These are phyloP conservation scores for Xyrichtys novacula DNA, from an alignment of 2,797 vertebrate species.

Conservation along the genomic window DNA sequence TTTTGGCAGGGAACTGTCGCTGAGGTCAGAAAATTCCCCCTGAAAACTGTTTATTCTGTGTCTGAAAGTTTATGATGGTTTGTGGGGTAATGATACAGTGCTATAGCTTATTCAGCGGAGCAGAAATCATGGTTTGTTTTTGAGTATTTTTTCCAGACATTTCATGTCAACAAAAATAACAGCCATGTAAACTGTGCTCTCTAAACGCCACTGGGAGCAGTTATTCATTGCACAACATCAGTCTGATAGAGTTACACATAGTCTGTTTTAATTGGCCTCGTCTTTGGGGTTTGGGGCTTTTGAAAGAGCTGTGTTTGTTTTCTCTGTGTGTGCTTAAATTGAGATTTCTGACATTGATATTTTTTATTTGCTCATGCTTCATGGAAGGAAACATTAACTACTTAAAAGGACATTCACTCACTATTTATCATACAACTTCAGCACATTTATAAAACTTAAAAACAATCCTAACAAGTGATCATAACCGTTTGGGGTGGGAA, in stretches of 20 bases:
- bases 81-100: slow-evolving; percentile 32
- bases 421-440: no score
- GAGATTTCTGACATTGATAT: neutral
- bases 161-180: slow-evolving; percentile 11
- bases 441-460: no score
- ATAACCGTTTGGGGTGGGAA: no score
- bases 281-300: neutral
- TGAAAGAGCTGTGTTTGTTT: neutral
- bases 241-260: slow-evolving; percentile 29
- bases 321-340: slow-evolving; percentile 6
- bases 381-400: neutral
- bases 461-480: no score
- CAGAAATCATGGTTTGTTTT: slow-evolving; percentile 7
- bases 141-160: slow-evolving; percentile 10
- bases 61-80: slow-evolving; percentile 42
- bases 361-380: neutral
- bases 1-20: slow-evolving; percentile 32
- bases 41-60: slow-evolving; percentile 49
- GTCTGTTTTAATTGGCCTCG: neutral
- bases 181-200: neutral
- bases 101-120: slow-evolving; percentile 14
- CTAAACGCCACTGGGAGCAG: slow-evolving; percentile 31
- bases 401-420: no score
- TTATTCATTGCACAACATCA: slow-evolving; percentile 25
- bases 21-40: slow-evolving; percentile 64